phyloP scores from a whole-genome alignment of 2,797 vertebrate species.

The Anguilla marmorata region DNA sequence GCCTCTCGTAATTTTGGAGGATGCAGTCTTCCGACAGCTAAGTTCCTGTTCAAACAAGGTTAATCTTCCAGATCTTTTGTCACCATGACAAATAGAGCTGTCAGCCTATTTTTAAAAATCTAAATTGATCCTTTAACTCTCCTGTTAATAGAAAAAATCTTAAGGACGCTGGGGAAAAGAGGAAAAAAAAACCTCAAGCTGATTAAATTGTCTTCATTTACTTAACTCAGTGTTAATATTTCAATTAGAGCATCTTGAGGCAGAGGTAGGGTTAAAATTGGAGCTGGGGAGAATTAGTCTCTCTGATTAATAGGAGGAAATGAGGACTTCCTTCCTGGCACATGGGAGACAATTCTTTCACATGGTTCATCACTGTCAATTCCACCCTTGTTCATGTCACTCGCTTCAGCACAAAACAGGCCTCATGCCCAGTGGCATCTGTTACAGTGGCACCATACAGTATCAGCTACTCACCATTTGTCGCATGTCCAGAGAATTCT shows the following conservation, averaged over 20 bases:
- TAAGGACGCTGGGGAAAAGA: conserved; percentile 64
- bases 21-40: conserved; percentile 42
- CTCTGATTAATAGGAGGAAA: conserved; percentile 79
- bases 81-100: conserved; percentile 63
- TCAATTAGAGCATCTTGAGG: conserved; percentile 80
- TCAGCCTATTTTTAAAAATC: conserved; percentile 62
- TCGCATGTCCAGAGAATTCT: conserved; percentile 43
- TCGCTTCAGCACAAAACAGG: conserved; percentile 54
- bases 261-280: conserved; percentile 79
- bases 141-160: conserved; percentile 76
- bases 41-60: conserved; percentile 61
- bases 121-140: conserved; percentile 74
- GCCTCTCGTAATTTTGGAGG: conserved; percentile 10
- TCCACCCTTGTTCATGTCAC: conserved; percentile 54
- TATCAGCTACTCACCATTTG: conserved; percentile 44
- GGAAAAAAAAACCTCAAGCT: conserved; percentile 60
- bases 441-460: conserved; percentile 7
- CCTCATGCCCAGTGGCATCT: conserved; percentile 11
- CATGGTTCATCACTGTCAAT: conserved; percentile 70
- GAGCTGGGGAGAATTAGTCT: conserved; percentile 75
- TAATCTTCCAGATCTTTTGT: conserved; percentile 57
- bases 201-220: conserved; percentile 84
- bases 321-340: conserved; percentile 69
- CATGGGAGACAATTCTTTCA: conserved; percentile 68
- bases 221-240: conserved; percentile 82